Conservation (phyloP, 2,888 invertebrate species). For the Agonopterix subpropinquella region DNA sequence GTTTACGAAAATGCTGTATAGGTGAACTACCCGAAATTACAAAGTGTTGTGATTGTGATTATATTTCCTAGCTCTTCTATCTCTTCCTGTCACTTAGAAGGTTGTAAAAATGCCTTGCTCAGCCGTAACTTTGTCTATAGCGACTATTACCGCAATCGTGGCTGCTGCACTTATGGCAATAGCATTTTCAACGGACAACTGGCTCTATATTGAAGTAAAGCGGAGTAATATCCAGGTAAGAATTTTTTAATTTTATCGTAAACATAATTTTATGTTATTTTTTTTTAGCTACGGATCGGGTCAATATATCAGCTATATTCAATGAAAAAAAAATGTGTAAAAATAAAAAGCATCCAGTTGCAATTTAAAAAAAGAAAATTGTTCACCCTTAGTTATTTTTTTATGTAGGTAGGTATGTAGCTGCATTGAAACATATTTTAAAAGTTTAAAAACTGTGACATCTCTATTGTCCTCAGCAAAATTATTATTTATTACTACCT, state of each 20-base stretch:
- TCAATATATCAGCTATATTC: too few species aligned
- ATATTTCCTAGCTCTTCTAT: conserved; percentile 41
- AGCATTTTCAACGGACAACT: conserved; percentile 97
- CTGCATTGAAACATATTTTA: too few species aligned
- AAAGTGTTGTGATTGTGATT: conserved; percentile 69
- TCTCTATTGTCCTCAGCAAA: too few species aligned
- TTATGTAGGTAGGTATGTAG: too few species aligned
- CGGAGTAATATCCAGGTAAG: conserved; percentile 90
- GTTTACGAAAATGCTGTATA: conserved; percentile 71
- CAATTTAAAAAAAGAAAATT: too few species aligned
- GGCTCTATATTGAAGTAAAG: conserved; percentile 95
- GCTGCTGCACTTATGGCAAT: conserved; percentile 95
- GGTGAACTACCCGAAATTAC: conserved; percentile 54
- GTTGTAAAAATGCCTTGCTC: conserved; percentile 90
- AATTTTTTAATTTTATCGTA: not conserved
- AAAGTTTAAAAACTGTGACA: too few species aligned
- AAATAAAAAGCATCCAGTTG: too few species aligned
- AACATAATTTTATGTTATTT: too few species aligned
- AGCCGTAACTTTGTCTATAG: conserved; percentile 95
- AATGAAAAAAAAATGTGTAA: too few species aligned
- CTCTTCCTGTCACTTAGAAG: conserved; percentile 47
- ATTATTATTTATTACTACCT: too few species aligned
- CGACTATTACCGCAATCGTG: conserved; percentile 96
- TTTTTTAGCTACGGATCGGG: too few species aligned
- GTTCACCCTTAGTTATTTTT: too few species aligned